Evolutionary conservation across 1,140 invertebrate species (phyloP), one percentile per base, ranked within the genome.

Genomic region (Drosophila parvula): DNA sequence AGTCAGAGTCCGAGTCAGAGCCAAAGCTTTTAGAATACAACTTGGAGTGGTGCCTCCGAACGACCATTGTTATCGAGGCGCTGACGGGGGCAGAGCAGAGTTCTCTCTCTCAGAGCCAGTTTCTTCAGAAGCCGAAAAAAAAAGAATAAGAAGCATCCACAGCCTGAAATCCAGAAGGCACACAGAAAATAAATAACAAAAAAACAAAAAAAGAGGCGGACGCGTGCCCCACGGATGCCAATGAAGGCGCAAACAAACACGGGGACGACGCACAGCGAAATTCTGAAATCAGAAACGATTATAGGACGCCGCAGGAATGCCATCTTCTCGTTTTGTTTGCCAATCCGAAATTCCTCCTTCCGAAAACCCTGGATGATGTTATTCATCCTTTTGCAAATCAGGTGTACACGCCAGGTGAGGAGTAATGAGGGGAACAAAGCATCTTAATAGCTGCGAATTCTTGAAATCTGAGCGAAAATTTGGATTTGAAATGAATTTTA

Each of bases 221-320:
- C 80, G 80, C 80, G 80, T 82, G 80, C 80, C 65, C 79, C 79
- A 78, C 75, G 74, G 64, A 76, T 77, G 73, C 48, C 68, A 74
- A 74, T 64, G 63, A 48, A 74, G 22, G 51, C 34, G 61, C 59
- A 58, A 67, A 67, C 61, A 77, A 45, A 56, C 47, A 47, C 47
- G 8, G 27, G 27, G 6, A n/a, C 12, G 22, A 44, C 36, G 32
- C 30, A 58, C 22, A 30, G 32, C 14, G 47, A 18, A 32, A 36
- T 38, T 38, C 53, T 22, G 14, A 14, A 11, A 28, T 18, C 22
- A n/a, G 32, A 53, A 63, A 32, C 22, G 61, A 60, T 63, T 61
- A 59, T 34, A n/a, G 16, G 40, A 40, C 22, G 36, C 40, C 62
- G 43, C 8, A 34, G 64, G 44, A 67, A 48, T 70, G 51, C 32